These are phyloP conservation scores for Lasioglossum leucozonium DNA, from an alignment of 2,888 invertebrate species.

Conservation along the genomic window DNA sequence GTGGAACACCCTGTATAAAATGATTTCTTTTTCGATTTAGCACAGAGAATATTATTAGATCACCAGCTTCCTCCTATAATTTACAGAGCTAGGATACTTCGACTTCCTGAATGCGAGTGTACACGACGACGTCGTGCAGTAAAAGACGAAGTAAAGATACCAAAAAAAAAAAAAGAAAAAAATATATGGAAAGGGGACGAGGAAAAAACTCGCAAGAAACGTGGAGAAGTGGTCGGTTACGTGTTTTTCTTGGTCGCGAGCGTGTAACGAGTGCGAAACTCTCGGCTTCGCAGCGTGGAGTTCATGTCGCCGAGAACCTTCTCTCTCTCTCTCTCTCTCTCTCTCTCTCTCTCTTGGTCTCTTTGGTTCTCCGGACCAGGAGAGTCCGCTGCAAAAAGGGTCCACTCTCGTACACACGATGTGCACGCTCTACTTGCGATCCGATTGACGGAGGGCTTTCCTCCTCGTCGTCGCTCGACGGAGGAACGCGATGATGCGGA, in stretches of 20 bases:
- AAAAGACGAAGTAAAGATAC: too few relatives aligned
- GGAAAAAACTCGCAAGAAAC: not conserved
- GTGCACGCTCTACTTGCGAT: slow-evolving; percentile 72
- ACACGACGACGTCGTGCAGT: too few relatives aligned
- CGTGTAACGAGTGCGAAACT: slow-evolving; percentile 51
- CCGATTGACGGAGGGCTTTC: slow-evolving; percentile 69
- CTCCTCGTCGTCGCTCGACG: slow-evolving; percentile 41
- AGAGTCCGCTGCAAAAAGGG: slow-evolving; percentile 61
- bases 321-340: too few relatives aligned
- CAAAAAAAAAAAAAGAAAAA: not conserved
- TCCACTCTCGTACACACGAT: slow-evolving; percentile 61
- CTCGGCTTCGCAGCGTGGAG: slow-evolving; percentile 51
- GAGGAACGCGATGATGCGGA: slow-evolving; percentile 64
- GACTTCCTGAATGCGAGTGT: too few relatives aligned
- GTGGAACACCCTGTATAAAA: too few relatives aligned
- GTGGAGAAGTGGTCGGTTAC: not conserved
- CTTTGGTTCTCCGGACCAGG: slow-evolving; percentile 36
- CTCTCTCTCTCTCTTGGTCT: too few relatives aligned
- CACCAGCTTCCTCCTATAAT: too few relatives aligned
- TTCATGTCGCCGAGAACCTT: slow-evolving; percentile 57
- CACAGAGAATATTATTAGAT: too few relatives aligned
- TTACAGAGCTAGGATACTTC: too few relatives aligned
- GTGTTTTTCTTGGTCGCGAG: slow-evolving; percentile 20
- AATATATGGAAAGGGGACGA: not conserved
- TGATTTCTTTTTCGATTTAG: too few relatives aligned